Evolutionary conservation across 2,797 vertebrate species (phyloP).

Genomic region (Fistularia tabacaria): DNA sequence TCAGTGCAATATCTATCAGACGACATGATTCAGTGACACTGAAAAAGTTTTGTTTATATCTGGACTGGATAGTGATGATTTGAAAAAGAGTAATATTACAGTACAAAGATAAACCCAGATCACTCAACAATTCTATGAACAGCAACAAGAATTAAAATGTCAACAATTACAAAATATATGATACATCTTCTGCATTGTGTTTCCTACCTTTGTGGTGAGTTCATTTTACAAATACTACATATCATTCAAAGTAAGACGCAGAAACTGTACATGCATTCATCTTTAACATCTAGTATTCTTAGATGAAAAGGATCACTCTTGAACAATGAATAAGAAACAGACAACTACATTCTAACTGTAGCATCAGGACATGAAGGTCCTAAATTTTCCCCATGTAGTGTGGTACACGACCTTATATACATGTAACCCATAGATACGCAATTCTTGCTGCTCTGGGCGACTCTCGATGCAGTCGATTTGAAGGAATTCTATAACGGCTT

Average conservation of each 20-base stretch:
- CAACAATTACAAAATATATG: slow-evolving; percentile 60
- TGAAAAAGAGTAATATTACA: slow-evolving; percentile 28
- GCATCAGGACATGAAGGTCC: no score
- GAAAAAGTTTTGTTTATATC: slow-evolving; percentile 19
- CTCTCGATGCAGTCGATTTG: background rate
- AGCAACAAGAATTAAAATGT: slow-evolving; percentile 45
- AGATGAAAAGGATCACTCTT: slow-evolving; percentile 11
- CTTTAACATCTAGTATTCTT: slow-evolving; percentile 21
- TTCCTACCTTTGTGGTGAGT: slow-evolving; percentile 36
- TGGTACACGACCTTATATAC: slow-evolving; percentile 20
- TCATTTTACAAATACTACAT: slow-evolving; percentile 53
- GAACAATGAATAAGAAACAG: background rate
- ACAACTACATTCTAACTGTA: background rate
- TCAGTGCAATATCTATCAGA: slow-evolving; percentile 15
- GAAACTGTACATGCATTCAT: slow-evolving; percentile 37
- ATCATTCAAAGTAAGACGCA: slow-evolving; percentile 36
- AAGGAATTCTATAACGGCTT: background rate
- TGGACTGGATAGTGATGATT: slow-evolving; percentile 7
- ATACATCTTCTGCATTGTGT: slow-evolving; percentile 45
- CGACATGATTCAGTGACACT: slow-evolving; percentile 5
- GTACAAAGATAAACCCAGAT: slow-evolving; percentile 32
- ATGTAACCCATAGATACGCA: slow-evolving; percentile 12
- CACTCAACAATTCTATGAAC: slow-evolving; percentile 51
- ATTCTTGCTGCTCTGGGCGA: slow-evolving; percentile 10
- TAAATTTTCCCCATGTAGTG: slow-evolving; percentile 25